Evolutionary conservation across 1,140 invertebrate genomes (phyloP).

Genomic region (Microplitis mediator): DNA sequence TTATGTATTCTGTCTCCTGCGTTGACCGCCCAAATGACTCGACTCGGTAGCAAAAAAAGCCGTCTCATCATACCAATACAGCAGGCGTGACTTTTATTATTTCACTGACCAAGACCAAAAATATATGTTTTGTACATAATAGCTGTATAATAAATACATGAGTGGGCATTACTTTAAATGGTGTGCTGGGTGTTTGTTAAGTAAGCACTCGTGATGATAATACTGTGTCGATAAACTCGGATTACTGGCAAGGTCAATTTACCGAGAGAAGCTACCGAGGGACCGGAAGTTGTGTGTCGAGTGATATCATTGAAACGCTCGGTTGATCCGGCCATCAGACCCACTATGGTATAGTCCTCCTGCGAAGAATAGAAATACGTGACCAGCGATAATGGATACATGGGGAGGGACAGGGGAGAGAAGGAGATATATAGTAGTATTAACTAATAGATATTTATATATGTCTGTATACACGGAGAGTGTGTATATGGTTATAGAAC

Average conservation of each 20-base stretch:
- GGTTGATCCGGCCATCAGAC: neutral
- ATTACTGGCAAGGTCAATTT: too few species aligned
- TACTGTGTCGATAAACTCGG: too few species aligned
- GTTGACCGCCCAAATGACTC: neutral
- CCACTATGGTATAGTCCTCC: neutral
- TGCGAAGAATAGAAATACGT: conserved; percentile 7
- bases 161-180: too few species aligned
- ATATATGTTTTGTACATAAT: neutral
- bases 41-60: neutral
- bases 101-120: neutral
- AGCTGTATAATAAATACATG: too few species aligned
- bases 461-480: neutral
- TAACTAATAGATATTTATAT: conserved; percentile 3
- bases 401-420: neutral
- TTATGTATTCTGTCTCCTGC: neutral
- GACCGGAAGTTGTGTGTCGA: conserved; percentile 5
- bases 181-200: neutral
- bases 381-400: conserved; percentile 23
- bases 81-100: neutral
- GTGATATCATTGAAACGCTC: conserved; percentile 13
- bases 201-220: too few species aligned
- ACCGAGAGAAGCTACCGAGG: neutral
- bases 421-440: too few species aligned
- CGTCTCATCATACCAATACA: neutral
- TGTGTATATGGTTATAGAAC: conserved; percentile 30